A percentile compares a stretch with the other conserved stretches of the same genome.
Conservation (phyloP, 2,888 invertebrate species). For the Drosophila quasianomalipes region DNA sequence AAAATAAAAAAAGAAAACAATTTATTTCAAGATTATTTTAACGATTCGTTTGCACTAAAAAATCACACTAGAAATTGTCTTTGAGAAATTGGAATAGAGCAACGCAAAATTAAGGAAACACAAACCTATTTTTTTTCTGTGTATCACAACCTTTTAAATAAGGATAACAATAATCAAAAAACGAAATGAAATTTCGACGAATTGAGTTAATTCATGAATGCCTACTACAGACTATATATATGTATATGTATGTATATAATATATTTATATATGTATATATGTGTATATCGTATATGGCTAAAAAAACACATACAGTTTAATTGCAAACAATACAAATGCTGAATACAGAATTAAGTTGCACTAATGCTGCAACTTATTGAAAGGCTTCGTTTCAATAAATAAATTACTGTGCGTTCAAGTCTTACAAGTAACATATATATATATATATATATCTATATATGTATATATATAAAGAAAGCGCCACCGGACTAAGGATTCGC, state of each 20-base stretch:
- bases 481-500: slow-evolving; percentile 53
- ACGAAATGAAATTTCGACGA: slow-evolving; percentile 63
- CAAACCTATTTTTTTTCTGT: slow-evolving; percentile 55
- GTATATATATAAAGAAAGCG: slow-evolving; percentile 37
- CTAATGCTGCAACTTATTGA: slow-evolving; percentile 46
- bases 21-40: slow-evolving; percentile 29
- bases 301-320: slow-evolving; percentile 65
- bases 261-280: slow-evolving; percentile 34
- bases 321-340: slow-evolving; percentile 80
- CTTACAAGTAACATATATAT: slow-evolving; percentile 42
- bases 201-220: slow-evolving; percentile 62
- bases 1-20: slow-evolving; percentile 20
- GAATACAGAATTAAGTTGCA: slow-evolving; percentile 63
- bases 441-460: background rate
- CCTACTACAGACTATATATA: slow-evolving; percentile 64
- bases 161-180: slow-evolving; percentile 59
- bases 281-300: slow-evolving; percentile 66
- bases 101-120: slow-evolving; percentile 73
- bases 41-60: slow-evolving; percentile 11
- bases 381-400: slow-evolving; percentile 49
- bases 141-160: slow-evolving; percentile 78
- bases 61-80: slow-evolving; percentile 60
- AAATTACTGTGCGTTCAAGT: slow-evolving; percentile 72
- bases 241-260: slow-evolving; percentile 33
- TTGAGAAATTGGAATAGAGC: slow-evolving; percentile 33